phyloP scores from a whole-genome alignment of 2,113 vertebrate species.

The Astur gentilis region DNA sequence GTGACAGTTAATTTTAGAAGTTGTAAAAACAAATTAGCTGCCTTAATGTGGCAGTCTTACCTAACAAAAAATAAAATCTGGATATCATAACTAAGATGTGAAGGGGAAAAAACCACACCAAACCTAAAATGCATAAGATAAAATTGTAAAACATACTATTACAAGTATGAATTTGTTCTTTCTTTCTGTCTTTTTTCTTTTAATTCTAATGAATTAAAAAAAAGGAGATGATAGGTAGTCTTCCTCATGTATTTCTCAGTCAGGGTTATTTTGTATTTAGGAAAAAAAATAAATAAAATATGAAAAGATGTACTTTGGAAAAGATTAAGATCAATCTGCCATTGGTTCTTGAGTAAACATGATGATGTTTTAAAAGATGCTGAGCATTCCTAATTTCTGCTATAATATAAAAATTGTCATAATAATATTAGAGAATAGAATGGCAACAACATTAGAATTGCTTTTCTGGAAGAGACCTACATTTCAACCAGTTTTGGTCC shows the following conservation, averaged over 20 bases:
- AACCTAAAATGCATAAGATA: background rate
- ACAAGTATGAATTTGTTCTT: fast-evolving
- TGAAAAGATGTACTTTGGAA: background rate
- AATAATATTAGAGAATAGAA: background rate
- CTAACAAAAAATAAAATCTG: background rate
- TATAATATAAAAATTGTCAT: background rate
- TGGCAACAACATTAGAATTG: background rate
- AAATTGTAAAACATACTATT: background rate
- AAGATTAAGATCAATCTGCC: background rate
- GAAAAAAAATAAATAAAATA: background rate
- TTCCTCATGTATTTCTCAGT: background rate
- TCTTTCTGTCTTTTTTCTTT: fast-evolving
- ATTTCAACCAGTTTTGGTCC: background rate
- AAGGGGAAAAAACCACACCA: background rate
- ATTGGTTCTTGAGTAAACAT: background rate
- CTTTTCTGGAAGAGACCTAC: background rate
- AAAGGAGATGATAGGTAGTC: background rate
- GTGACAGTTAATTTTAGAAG: conserved; percentile 7
- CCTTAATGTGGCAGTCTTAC: background rate
- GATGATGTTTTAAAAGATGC: background rate
- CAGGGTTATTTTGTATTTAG: background rate
- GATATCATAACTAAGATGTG: background rate
- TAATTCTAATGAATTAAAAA: background rate
- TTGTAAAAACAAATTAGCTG: conserved; percentile 17
- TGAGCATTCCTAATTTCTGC: background rate